Evolutionary conservation across 64 coral and sea anemone species (phyloP).

Genomic region (Dendrophyllia cribrosa): DNA sequence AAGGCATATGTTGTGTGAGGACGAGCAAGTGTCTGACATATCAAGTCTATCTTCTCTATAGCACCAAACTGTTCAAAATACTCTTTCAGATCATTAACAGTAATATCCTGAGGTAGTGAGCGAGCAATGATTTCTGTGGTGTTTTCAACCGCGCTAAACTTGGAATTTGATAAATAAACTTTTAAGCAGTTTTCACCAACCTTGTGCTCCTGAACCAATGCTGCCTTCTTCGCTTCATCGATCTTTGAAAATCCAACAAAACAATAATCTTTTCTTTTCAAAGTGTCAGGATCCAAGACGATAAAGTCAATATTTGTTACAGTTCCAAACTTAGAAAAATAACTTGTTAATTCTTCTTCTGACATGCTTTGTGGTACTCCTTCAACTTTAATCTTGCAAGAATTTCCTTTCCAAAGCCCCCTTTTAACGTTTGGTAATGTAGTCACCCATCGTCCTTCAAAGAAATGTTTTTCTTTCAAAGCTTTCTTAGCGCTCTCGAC

Average conservation of each 20-base stretch:
- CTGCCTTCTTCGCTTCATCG: background rate
- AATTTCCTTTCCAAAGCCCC: background rate
- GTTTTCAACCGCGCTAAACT: conserved; percentile 4
- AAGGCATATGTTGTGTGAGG: conserved; percentile 20
- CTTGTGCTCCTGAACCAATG: background rate
- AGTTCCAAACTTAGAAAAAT: conserved; percentile 13
- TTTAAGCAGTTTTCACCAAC: background rate
- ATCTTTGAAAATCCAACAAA: conserved; percentile 10
- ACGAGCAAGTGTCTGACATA: background rate
- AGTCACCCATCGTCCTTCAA: conserved; percentile 2
- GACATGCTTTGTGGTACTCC: background rate
- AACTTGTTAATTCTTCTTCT: background rate
- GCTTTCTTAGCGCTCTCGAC: background rate
- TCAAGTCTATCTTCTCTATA: conserved; percentile 3
- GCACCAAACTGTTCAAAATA: conserved; percentile 20
- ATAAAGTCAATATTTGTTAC: conserved; percentile 10
- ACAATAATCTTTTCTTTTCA: conserved; percentile 1
- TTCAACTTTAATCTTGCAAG: conserved; percentile 13
- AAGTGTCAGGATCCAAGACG: background rate
- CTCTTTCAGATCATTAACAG: background rate
- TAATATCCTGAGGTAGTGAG: background rate
- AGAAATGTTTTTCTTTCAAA: conserved; percentile 23
- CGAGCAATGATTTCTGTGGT: background rate
- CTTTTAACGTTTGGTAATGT: background rate
- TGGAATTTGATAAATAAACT: background rate